These are phyloP conservation scores for Meiosimyza platycephala DNA, from an alignment of 2,888 invertebrate genomes.

Conservation along the genomic window DNA sequence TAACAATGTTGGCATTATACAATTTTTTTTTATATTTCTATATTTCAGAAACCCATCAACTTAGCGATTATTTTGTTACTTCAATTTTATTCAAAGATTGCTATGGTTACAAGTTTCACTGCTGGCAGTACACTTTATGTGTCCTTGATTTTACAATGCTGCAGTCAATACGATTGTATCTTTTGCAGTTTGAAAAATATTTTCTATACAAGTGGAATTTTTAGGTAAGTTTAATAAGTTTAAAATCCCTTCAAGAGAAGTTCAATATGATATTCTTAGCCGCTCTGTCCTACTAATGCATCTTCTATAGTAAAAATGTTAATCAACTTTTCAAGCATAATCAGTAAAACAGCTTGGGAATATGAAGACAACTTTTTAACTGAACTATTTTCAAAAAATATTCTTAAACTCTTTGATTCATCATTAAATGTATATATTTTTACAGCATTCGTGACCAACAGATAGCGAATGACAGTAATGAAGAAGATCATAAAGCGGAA, in stretches of 20 bases:
- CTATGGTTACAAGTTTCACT: slow-evolving; percentile 35
- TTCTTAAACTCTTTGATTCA: no score
- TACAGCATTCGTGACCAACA: slow-evolving; percentile 1
- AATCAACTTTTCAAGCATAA: no score
- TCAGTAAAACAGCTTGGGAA: no score
- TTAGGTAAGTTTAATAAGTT: not conserved
- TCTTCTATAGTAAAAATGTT: no score
- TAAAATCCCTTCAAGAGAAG: no score
- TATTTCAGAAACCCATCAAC: slow-evolving; percentile 13
- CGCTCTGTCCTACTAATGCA: no score
- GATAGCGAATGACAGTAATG: not conserved
- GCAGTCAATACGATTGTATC: slow-evolving; percentile 40
- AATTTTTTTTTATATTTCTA: slow-evolving; percentile 4
- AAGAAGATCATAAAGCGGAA: not conserved
- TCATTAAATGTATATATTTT: no score
- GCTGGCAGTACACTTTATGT: slow-evolving; percentile 36
- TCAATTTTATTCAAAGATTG: slow-evolving; percentile 35
- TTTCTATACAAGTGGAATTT: slow-evolving; percentile 39
- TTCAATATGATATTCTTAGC: no score
- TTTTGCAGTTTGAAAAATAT: slow-evolving; percentile 40
- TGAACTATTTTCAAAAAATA: no score
- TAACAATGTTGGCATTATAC: no score
- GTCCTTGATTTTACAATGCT: slow-evolving; percentile 30
- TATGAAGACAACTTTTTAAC: no score
- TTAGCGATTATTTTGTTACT: slow-evolving; percentile 37